Base-by-base conservation (phyloP, 2,888 invertebrate species). In the Noctua comes region DNA sequence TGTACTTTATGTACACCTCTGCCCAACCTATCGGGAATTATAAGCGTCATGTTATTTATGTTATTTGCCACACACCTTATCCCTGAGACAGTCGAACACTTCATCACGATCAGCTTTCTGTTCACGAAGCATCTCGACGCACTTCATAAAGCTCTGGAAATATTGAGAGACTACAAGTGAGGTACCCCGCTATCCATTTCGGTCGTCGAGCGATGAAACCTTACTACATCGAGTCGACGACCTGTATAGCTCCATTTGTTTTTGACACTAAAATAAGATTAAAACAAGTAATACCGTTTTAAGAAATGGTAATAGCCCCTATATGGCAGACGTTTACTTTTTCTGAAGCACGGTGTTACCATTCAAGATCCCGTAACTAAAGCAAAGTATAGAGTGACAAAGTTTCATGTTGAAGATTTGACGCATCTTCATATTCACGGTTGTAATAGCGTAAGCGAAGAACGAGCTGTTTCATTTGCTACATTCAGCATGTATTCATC, bases 71-170 rank as follows among this genome's bases (percentile, higher is more conserved):
- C 40, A 76, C 18, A 95, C 96, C 94, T 96, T 96, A 79, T 96
- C 96, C 16, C 94, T 88, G 0, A 96, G 91, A 0, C 94, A 94
- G 51, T 96, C 96, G 6, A 90, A 65, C 3, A 96, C 93, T 86
- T 96, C 96, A 62, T 96, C 96, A 0, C 94, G 91, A 69, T 96
- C 96, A 16, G 94, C 94, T 77, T 96, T 96, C 86, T 95, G 92
- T 65, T 96, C 96, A 0, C 93, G 91, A 54, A 96, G 86, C 91
- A 93, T 92, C 86, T 96, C 96, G 18, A 96, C 93, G 36, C 92
- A 91, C 70, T 93, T 92, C 31, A 94, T 81, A 31, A 96, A 86
- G 66, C 87, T 90, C 96, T 96, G 88, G 1, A 36, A 88, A 71
- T 54, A 72, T n/a, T 21, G 21, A 31, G 24, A 24, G 1, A 21